These are phyloP conservation scores for Glossophaga mutica DNA, from an alignment of 2,797 vertebrate species.

Conservation along the genomic window DNA sequence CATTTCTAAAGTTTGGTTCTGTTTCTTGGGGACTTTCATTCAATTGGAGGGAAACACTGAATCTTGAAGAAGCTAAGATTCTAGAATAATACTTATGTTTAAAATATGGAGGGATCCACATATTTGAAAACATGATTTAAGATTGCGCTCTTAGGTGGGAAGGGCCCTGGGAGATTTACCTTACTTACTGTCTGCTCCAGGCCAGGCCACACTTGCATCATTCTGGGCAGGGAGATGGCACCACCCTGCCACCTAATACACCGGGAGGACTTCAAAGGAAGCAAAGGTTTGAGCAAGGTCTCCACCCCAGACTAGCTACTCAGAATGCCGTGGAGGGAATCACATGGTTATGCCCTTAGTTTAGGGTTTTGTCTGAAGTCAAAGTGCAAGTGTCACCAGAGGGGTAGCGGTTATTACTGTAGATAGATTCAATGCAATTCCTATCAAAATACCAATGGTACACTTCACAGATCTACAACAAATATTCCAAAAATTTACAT, in stretches of 20 bases:
- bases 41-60: neutral
- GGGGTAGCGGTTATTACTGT: neutral
- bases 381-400: neutral
- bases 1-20: neutral
- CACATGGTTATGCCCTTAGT: neutral
- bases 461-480: neutral
- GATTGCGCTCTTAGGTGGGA: neutral
- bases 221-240: neutral
- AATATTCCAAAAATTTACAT: neutral
- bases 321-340: neutral
- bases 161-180: neutral
- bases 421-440: neutral
- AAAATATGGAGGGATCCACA: neutral
- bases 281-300: neutral
- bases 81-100: neutral
- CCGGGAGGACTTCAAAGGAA: neutral
- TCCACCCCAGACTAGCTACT: neutral
- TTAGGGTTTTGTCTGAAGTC: neutral
- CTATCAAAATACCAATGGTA: neutral
- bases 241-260: neutral
- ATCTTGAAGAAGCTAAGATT: neutral
- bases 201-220: neutral
- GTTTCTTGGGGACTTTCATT: neutral
- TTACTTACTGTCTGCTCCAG: neutral
- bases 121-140: neutral